These are phyloP conservation scores for Volucella zonaria DNA, from an alignment of 2,888 invertebrate species.

Conservation along the genomic window DNA sequence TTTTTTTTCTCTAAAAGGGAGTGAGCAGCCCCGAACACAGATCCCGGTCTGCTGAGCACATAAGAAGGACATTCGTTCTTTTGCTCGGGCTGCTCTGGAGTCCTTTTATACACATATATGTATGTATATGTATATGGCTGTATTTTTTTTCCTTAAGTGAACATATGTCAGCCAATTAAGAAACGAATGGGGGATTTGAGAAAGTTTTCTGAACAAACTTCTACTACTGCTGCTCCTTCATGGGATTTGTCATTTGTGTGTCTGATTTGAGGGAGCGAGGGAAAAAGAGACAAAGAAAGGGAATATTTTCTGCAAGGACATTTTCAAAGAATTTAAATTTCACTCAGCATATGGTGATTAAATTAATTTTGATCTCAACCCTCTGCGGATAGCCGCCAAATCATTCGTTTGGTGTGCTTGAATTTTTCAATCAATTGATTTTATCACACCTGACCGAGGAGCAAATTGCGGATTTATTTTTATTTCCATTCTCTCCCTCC, in stretches of 20 bases:
- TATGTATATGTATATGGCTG: background rate
- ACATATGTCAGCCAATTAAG: conserved; percentile 74
- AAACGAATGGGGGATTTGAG: conserved; percentile 68
- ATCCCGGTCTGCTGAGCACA: conserved; percentile 21
- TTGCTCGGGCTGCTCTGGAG: conserved; percentile 26
- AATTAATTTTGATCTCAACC: conserved; percentile 51
- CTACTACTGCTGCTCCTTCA: conserved; percentile 33
- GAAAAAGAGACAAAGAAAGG: background rate
- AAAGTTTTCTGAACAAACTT: conserved; percentile 69
- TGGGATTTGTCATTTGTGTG: conserved; percentile 31
- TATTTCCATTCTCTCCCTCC: background rate
- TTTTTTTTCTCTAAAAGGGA: background rate
- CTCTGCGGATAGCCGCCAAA: background rate
- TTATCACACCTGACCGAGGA: conserved; percentile 19
- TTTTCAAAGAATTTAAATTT: conserved; percentile 63
- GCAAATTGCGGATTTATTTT: conserved; percentile 46
- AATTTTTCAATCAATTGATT: conserved; percentile 68
- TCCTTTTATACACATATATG: background rate
- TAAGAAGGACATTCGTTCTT: conserved; percentile 59
- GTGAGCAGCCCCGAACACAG: too few species aligned
- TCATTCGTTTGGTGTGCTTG: background rate
- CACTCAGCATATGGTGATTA: conserved; percentile 63
- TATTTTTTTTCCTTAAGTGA: conserved; percentile 52
- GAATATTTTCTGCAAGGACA: conserved; percentile 46
- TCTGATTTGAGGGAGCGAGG: conserved; percentile 39